Evolutionary conservation across 2,888 invertebrate genomes (phyloP).

Genomic region (Volucella bombylans): DNA sequence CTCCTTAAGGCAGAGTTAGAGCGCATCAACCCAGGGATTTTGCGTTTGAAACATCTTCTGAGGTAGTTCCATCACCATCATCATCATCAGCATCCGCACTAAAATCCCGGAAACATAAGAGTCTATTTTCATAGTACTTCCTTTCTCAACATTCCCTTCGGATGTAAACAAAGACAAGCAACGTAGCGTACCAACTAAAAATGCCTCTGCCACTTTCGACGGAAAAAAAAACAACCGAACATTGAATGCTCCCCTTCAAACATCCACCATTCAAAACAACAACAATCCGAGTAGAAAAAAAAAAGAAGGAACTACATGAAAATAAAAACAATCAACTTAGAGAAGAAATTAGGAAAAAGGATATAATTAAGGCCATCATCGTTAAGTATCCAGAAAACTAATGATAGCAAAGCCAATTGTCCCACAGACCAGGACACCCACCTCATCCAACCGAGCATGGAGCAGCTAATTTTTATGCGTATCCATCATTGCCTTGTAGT

Average conservation of each 20-base stretch:
- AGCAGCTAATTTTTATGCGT: constrained; percentile 67
- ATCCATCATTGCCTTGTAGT: constrained; percentile 68
- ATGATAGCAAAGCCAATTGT: constrained; percentile 81
- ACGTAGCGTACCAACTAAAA: constrained; percentile 52
- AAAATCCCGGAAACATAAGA: constrained; percentile 52
- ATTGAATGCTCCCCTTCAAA: constrained; percentile 23
- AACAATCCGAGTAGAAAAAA: constrained; percentile 11
- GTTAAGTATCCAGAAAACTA: constrained; percentile 82
- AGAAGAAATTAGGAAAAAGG: constrained; percentile 76
- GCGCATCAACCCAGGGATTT: constrained; percentile 64
- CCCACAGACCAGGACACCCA: constrained; percentile 39
- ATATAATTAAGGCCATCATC: constrained; percentile 82
- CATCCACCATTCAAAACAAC: constrained; percentile 28
- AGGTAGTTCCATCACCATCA: constrained; percentile 68
- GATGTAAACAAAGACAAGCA: constrained; percentile 52
- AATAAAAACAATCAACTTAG: constrained; percentile 77
- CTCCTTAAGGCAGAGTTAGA: constrained; percentile 53
- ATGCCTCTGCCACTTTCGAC: constrained; percentile 40
- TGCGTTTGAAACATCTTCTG: constrained; percentile 58
- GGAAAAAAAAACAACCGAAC: not conserved
- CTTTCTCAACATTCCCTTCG: constrained; percentile 28
- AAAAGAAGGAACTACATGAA: constrained; percentile 57
- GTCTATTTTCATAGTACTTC: constrained; percentile 24
- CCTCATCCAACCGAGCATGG: constrained; percentile 13
- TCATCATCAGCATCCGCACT: constrained; percentile 61